Evolutionary conservation across 2,888 invertebrate genomes (phyloP), one percentile per base, ranked within the genome.

Genomic region (Agelastica alni): DNA sequence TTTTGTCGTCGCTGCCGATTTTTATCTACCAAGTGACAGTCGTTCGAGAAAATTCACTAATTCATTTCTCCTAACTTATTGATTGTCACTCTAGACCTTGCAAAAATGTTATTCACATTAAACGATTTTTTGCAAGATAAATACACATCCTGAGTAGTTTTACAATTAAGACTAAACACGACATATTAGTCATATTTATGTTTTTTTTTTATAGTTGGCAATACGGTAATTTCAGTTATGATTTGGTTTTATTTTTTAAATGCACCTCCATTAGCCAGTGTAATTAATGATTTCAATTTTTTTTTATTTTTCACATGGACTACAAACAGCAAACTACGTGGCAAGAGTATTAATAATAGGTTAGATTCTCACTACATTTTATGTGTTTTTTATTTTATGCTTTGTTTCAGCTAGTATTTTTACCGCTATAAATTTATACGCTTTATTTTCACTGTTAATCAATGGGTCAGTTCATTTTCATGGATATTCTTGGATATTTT

Each of bases 271-370:
- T 67, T 67, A 65, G 66, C 67, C 54, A 63, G 59, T 58, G 49
- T 52, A 49, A 66, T 59, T 63, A 60, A 59, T 66, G 62, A 63
- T 70, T 62, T 66, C 65, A 63, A n/a, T 59, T 65, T 68, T 69
- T 69, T 65, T 68, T 69, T 69, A 69, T 73, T 66, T 45, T 70
- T 79, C 78, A 75, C 79, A 61, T 68, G 70, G 69, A 70, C 70
- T 63, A 67, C 70, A 87, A 66, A 66, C 73, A 89, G 89, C 84
- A 87, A 86, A 84, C 87, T 89, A 71, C 87, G 86, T 79, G 89
- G 89, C 82, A 87, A 87, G 82, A 85, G 83, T 79, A 79, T 88
- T 78, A 68, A 65, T 58, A 85, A 84, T 86, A 87, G 87, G 87
- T 87, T 84, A 86, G 85, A 82, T 81, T 80, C 73, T 71, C 75